These are phyloP conservation scores for Drosophila neotestacea DNA, from an alignment of 2,888 invertebrate genomes.

Conservation along the genomic window DNA sequence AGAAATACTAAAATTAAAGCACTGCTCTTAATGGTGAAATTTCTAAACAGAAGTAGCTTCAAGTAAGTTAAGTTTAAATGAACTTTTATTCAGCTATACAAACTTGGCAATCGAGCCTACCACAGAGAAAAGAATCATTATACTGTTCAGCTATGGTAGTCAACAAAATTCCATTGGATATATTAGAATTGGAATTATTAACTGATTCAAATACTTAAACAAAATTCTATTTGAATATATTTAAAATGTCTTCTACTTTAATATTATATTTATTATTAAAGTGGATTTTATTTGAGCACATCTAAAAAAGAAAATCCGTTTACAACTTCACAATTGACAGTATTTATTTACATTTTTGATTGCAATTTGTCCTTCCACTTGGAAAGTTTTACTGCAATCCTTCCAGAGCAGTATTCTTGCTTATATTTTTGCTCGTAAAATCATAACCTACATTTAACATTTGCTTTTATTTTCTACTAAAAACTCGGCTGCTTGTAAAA, in stretches of 20 bases:
- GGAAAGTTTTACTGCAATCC: conserved; percentile 5
- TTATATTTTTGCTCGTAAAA: conserved; percentile 28
- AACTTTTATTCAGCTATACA: too few relatives aligned
- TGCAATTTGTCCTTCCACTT: conserved; percentile 29
- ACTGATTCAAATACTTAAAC: not conserved
- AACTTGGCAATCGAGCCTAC: too few relatives aligned
- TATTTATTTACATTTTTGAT: conserved; percentile 29
- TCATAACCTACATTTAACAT: conserved; percentile 57
- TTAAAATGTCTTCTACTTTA: too few relatives aligned
- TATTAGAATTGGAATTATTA: too few relatives aligned
- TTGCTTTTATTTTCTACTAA: conserved; percentile 29
- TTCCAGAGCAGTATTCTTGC: conserved; percentile 1
- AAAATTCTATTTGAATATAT: not conserved
- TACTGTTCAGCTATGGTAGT: too few relatives aligned
- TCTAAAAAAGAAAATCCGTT: not conserved
- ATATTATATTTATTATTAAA: not conserved
- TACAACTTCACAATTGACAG: not conserved
- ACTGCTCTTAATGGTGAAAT: not conserved
- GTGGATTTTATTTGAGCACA: not conserved
- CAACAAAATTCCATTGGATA: too few relatives aligned
- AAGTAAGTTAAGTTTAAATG: not conserved
- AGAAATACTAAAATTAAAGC: not conserved
- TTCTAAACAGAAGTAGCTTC: not conserved
- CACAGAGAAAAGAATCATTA: too few relatives aligned
- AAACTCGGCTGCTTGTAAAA: conserved; percentile 50